A percentile compares a stretch with the other conserved stretches of the same genome.
phyloP scores from a whole-genome alignment of 2,888 invertebrate genomes.

The Xestia sexstrigata region DNA sequence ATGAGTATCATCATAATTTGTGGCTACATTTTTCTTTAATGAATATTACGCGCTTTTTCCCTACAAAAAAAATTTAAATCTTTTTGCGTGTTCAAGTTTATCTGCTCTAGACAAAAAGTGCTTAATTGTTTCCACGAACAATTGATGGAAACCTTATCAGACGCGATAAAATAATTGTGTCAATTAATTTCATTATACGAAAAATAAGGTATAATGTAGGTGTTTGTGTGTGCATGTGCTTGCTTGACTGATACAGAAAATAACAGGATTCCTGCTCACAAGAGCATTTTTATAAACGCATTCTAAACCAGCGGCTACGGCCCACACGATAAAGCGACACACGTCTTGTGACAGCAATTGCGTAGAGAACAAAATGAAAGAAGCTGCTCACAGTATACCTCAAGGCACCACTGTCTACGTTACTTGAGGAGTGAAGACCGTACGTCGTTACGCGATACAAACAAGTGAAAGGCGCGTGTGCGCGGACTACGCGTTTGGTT shows the following conservation, averaged over 20 bases:
- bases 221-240: background rate
- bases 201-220: background rate
- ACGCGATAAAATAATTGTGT: background rate
- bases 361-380: background rate
- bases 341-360: background rate
- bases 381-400: background rate
- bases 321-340: background rate
- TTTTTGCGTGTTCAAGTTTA: background rate
- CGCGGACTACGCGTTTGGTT: too few relatives aligned
- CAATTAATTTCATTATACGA: background rate
- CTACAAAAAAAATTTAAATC: background rate
- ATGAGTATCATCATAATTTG: background rate
- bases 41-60: background rate
- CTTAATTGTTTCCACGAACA: slow-evolving; percentile 1
- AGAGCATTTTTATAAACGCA: background rate
- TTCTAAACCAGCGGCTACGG: background rate
- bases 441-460: too few relatives aligned
- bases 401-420: background rate
- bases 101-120: slow-evolving; percentile 10
- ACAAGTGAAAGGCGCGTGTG: background rate
- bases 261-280: background rate
- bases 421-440: background rate
- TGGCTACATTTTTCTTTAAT: background rate
- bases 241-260: background rate
- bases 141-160: background rate